Base-by-base conservation (phyloP, 1,140 invertebrate genomes). In the Asbolus verrucosus region DNA sequence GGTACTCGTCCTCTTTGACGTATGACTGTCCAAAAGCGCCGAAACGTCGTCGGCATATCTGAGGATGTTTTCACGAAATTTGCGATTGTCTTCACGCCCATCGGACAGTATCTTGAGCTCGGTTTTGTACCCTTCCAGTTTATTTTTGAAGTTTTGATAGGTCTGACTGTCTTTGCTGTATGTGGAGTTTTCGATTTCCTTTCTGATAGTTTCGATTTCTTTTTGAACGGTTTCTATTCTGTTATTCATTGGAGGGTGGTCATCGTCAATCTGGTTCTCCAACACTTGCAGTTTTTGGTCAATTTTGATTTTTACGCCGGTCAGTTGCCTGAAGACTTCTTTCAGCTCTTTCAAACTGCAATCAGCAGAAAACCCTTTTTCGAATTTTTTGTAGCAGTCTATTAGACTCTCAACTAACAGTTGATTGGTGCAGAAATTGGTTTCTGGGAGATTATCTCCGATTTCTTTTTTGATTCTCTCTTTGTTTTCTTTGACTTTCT, bases 241-340 rank as follows among this genome's bases (percentile, higher is more conserved):
- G 3, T 3, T 8, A 8, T 27, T 27, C 33, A 11, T 11, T 2
- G 2, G 11, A 36, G 33, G 33, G 11, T 36, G 5, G 33, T 54
- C 21, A 6, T 54, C 19, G 15, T 54, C 4, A n/a, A 54, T 54
- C 14, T 54, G 46, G 6, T 50, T 19, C 21, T 50, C 43, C 19
- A 50, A 21, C 4, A 50, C 43, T 50, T 18, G 8, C 16, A 50
- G 18, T 21, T 11, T 50, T 13, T 50, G 43, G 3, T 50, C 43
- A 6, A 50, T 18, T n/a, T n/a, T 50, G 5, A 21, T 19, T 13
- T 19, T 50, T 18, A 54, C 1, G 13, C 2, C 6, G 1, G 8
- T 13, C 9, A 54, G 46, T 54, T 54, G 19, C 1, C 21, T 24
- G 21, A 27, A 54, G 21, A 54, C 11, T 6, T 11, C 21, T 24